Evolutionary conservation across 2,888 invertebrate species (phyloP), one percentile per base, ranked within the genome.

Genomic region (Hydroisotoma schaefferi): DNA sequence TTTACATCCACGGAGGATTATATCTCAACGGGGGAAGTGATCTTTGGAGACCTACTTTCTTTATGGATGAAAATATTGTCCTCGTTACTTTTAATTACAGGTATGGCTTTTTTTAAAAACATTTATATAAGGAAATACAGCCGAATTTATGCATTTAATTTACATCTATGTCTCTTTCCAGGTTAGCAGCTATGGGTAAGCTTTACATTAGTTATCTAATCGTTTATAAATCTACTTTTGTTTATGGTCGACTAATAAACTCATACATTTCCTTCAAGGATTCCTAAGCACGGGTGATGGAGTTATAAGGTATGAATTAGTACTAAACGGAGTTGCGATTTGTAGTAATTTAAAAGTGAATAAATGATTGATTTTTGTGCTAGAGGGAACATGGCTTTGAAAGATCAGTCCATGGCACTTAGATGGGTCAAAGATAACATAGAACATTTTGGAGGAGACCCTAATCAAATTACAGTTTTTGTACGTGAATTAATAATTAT

Each of bases 1-100:
- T 69, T 22, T 69, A 63, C 43, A 55, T 69, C 18, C 65, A 69
- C 28, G 69, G 67, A 1, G 67, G 67, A 1, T 38, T 65, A 6
- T 67, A 62, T 33, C 54, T 62, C n/a, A 67, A 67, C 26, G 69
- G 69, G 26, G 61, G 58, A 25, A 47, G 48, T 37, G 58, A 61
- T 22, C 20, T 62, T 18, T 64, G 59, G 59, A 22, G 55, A 12
- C 63, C 67, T 2, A 25, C 55, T 2, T 68, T 54, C 26, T 54
- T 53, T 18, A 61, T 65, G 65, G 63, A 63, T 23, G 63, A 63
- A 48, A 59, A 63, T 29, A 52, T 63, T 18, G 44, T 63, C 1
- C 28, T 63, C n/a, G 63, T 63, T 27, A 59, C 63, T n/a, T 29
- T 60, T 2, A 59, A 59, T 28, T 59, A 59, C 29, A 23, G 46